These are phyloP conservation scores for Penaeus indicus DNA, from an alignment of 1,140 invertebrate genomes.

Conservation along the genomic window DNA sequence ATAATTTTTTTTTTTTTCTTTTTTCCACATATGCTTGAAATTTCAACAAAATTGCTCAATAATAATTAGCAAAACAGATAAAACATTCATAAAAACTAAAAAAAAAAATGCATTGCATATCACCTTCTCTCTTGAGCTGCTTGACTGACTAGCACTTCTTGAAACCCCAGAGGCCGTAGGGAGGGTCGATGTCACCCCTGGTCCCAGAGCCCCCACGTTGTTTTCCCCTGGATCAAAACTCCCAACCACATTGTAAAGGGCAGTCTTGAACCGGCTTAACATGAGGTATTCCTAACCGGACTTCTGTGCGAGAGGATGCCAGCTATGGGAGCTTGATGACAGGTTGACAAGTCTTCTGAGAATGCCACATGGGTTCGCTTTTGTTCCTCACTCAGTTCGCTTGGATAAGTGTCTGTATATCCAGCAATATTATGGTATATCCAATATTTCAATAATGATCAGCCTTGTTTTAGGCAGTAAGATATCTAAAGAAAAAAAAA, in stretches of 20 bases:
- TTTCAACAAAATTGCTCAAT: too few relatives aligned
- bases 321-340: constrained; percentile 5
- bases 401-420: too few relatives aligned
- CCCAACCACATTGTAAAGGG: constrained; percentile 70
- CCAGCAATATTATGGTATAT: too few relatives aligned
- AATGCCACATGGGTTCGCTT: constrained; percentile 5
- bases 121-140: constrained; percentile 51
- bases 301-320: neutral
- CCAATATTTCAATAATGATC: too few relatives aligned
- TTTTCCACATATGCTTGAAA: too few relatives aligned
- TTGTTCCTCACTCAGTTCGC: too few relatives aligned
- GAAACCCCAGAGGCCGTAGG: constrained; percentile 36
- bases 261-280: constrained; percentile 70
- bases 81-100: neutral
- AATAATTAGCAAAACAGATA: too few relatives aligned
- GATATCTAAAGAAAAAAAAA: too few relatives aligned
- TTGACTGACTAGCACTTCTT: constrained; percentile 7
- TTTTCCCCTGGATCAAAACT: constrained; percentile 68
- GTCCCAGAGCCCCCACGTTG: constrained; percentile 61
- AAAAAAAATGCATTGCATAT: neutral
- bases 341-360: neutral
- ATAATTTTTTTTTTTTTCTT: too few relatives aligned
- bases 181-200: constrained; percentile 57
- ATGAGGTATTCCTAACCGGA: constrained; percentile 64
- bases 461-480: too few relatives aligned